A percentile compares a stretch with the other conserved stretches of the same genome.
These are phyloP conservation scores for Pseudomyrmex gracilis DNA, from an alignment of 1,140 invertebrate species.

Conservation along the genomic window DNA sequence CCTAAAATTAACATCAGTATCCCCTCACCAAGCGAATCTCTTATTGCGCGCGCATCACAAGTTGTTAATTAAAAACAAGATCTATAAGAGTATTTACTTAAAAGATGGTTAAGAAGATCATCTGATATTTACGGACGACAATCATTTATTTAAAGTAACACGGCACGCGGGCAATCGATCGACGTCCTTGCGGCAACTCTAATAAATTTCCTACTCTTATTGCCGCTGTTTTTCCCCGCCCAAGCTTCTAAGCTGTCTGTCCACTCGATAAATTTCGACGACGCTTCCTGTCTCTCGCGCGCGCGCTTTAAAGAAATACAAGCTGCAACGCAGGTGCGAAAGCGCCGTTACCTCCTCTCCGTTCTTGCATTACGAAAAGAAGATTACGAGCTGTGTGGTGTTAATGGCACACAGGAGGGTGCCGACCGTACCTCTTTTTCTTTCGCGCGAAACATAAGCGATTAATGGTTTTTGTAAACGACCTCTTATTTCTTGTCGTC, in stretches of 20 bases:
- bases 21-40: slow-evolving; percentile 8
- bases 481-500: slow-evolving; percentile 61
- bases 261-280: slow-evolving; percentile 61
- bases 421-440: slow-evolving; percentile 21
- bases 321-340: slow-evolving; percentile 48
- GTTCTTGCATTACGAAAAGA: slow-evolving; percentile 59
- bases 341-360: slow-evolving; percentile 34
- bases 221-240: slow-evolving; percentile 12
- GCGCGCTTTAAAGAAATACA: slow-evolving; percentile 25
- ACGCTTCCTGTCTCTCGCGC: slow-evolving; percentile 9
- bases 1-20: not conserved
- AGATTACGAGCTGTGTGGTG: slow-evolving; percentile 47
- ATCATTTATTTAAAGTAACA: slow-evolving; percentile 55
- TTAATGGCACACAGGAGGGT: slow-evolving; percentile 55
- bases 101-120: slow-evolving; percentile 5
- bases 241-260: slow-evolving; percentile 52
- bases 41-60: not conserved
- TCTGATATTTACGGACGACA: slow-evolving; percentile 29
- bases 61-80: slow-evolving; percentile 9
- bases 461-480: slow-evolving; percentile 59
- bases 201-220: slow-evolving; percentile 56
- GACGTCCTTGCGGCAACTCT: slow-evolving; percentile 44
- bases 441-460: slow-evolving; percentile 39
- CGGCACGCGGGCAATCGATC: slow-evolving; percentile 33
- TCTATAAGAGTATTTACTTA: not conserved